Percentiles rank a stretch among this genome's conserved stretches.
Evolutionary conservation across 2,888 invertebrate species (phyloP).

Genomic region (Branchellion lobata): DNA sequence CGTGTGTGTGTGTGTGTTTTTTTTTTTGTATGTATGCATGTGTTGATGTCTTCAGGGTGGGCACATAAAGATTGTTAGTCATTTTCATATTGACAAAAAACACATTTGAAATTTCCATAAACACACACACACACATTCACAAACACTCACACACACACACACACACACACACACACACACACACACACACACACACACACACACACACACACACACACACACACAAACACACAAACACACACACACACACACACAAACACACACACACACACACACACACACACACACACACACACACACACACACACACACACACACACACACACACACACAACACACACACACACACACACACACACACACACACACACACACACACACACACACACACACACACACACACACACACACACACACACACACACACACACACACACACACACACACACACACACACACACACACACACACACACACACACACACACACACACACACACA

Average conservation of each 20-base stretch:
- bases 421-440: not conserved
- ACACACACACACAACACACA: not conserved
- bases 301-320: conserved; percentile 13
- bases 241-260: conserved; percentile 4
- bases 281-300: conserved; percentile 13
- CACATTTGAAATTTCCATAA: not conserved
- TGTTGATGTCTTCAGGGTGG: no score
- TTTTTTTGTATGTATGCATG: no score
- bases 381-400: not conserved
- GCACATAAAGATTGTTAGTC: no score
- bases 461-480: not conserved
- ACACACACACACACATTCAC: conserved; percentile 20
- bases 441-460: not conserved
- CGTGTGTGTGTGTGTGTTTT: no score
- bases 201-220: conserved; percentile 15
- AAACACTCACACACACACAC: not conserved
- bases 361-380: not conserved
- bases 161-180: conserved; percentile 16
- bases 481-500: not conserved
- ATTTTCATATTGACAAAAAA: not conserved
- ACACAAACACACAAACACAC: conserved; percentile 1
- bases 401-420: not conserved
- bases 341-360: not conserved
- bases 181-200: conserved; percentile 14
- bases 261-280: conserved; percentile 11